Base-by-base conservation (phyloP, 2,797 vertebrate species). In the Hemibagrus guttatus region DNA sequence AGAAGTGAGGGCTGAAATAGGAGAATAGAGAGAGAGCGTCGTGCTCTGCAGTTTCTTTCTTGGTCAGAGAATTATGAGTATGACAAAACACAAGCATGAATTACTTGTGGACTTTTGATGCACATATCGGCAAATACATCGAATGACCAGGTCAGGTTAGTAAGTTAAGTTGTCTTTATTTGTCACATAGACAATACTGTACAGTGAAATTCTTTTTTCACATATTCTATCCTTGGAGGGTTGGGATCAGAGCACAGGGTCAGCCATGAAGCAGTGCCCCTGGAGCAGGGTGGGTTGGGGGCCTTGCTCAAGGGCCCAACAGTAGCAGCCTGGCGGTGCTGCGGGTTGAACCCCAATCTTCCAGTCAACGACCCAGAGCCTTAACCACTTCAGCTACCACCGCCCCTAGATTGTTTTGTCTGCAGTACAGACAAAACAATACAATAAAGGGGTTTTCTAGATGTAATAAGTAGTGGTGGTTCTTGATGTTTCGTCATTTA, bases 1-100 rank as follows among this genome's bases (percentile, higher is more conserved):
- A 88, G 66, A 46, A 80, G 21, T 74, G 78, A 79, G 58, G 19
- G 39, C 69, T 87, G 31, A 64, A 35, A 83, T 71, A n/a, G 19
- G n/a, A 84, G 23, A 42, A 66, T 5, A 19, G 7, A 23, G 2
- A 54, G 58, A 52, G n/a, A 31, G 58, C 52, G n/a, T 31, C 56
- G 46, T 75, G 19, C 42, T 39, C 59, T 52, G 66, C 46, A 54
- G 23, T 76, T 83, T 64, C 6, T 61, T 71, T 54, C 66, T 9
- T 84, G 49, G 35, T 80, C 56, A 80, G 56, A 39, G 21, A 42
- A 61, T 80, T 59, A 23, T 64, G 13, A 56, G 52, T 52, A 49
- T 42, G 35, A 61, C 13, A 17, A 26, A 78, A 5, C 9, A 59
- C 75, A 75, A 23, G 59, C 56, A 74, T 12, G 8, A 19, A 52